These are phyloP conservation scores for Ursus arctos DNA, from an alignment of 2,113 vertebrate species.

Conservation along the genomic window DNA sequence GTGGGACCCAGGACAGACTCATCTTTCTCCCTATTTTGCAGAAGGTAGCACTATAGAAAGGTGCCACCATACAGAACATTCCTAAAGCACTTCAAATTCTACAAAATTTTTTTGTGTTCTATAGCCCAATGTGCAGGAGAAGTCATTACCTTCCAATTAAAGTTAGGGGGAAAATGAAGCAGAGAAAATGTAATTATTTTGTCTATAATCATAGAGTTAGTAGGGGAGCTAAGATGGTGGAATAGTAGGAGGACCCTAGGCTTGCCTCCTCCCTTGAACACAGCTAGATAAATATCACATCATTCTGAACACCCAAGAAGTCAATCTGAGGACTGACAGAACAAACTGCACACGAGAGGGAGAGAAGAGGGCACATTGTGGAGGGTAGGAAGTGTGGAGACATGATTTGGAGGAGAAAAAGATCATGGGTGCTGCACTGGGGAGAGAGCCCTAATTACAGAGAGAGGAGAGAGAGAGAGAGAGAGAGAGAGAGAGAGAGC, in stretches of 20 bases:
- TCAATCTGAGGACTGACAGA: neutral
- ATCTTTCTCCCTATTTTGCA: neutral
- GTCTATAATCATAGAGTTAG: neutral
- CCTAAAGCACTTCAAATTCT: constrained; percentile 29
- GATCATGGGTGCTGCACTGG: neutral
- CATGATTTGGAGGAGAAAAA: neutral
- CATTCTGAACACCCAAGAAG: neutral
- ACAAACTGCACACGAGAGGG: neutral
- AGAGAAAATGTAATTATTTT: neutral
- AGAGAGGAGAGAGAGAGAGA: neutral
- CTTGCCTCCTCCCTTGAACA: neutral
- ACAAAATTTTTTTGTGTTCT: neutral
- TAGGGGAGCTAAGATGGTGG: neutral
- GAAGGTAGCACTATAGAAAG: neutral
- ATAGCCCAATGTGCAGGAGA: neutral
- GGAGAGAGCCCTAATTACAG: neutral
- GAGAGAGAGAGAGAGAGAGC: too few relatives aligned
- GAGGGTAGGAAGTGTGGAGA: neutral
- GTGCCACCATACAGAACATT: neutral
- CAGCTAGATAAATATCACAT: neutral
- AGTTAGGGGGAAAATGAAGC: neutral
- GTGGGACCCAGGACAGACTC: neutral
- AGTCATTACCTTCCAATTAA: constrained; percentile 41
- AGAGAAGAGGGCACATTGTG: neutral
- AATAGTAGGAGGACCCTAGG: neutral